Base-by-base conservation (phyloP, 2,113 vertebrate genomes). In the Limnothrissa miodon region DNA sequence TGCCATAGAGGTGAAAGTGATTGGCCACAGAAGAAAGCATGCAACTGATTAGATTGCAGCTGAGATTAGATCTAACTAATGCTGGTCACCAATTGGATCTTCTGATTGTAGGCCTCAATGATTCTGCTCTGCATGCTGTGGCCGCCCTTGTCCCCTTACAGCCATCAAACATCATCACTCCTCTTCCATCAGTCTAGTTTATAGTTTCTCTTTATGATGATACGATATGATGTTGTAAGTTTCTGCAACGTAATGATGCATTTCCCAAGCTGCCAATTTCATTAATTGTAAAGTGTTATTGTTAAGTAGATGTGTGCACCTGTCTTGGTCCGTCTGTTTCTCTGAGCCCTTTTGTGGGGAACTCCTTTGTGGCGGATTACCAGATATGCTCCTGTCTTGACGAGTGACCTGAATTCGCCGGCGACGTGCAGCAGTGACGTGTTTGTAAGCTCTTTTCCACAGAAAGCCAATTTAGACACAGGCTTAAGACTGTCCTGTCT, bases 381-480 rank as follows among this genome's bases (percentile, higher is more conserved):
- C 5, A 74, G 13, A 46, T 85, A 9, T 86, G 86, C 90, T 89
- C 88, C 90, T 88, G 87, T 91, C 87, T n/a, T 79, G 87, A 79
- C 48, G 87, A 87, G 87, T 93, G 93, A 94, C 93, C 94, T 92
- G 91, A 85, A 92, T 93, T 91, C 84, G 81, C 81, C 81, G 87
- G 85, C 82, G 88, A 90, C 87, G 90, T 87, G 87, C n/a, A 78
- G 84, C 85, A 87, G 88, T 93, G 94, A 94, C 92, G 91, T 92
- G 87, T 88, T 89, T 89, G 82, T 95, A 94, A 95, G 93, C 93
- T 93, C 93, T 93, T 94, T 94, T 94, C 88, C 45, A 91, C 83
- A 85, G 92, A 94, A 95, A 95, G 93, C 93, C 94, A 94, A 95
- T 94, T 95, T 94, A 87, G 83, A 78, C 82, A 86, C 88, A 90